phyloP scores from a whole-genome alignment of 2,888 invertebrate species.

The Phortica okadai region DNA sequence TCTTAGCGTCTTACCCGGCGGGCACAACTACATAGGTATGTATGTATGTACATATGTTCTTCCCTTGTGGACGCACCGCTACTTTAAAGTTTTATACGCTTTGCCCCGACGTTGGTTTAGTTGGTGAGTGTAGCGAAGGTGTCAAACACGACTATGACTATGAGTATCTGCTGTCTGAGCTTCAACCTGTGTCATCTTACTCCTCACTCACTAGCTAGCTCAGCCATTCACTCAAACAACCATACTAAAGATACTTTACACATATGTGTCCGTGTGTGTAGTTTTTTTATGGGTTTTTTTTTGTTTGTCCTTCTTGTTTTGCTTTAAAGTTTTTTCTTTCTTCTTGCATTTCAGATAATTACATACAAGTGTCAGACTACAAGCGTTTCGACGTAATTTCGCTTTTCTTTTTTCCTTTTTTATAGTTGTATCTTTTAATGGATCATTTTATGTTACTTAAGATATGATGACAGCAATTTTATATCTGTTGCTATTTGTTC shows the following conservation, averaged over 20 bases:
- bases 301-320: not conserved
- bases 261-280: too few relatives aligned
- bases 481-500: not conserved
- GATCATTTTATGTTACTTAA: conserved; percentile 14
- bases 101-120: too few relatives aligned
- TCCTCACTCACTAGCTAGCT: too few relatives aligned
- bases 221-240: too few relatives aligned
- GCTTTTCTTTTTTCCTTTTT: not conserved
- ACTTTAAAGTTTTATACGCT: too few relatives aligned
- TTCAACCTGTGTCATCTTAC: not conserved
- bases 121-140: not conserved
- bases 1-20: too few relatives aligned
- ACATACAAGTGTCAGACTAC: not conserved
- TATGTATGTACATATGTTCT: too few relatives aligned
- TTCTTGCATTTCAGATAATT: conserved; percentile 6
- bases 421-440: not conserved
- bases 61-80: too few relatives aligned
- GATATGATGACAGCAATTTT: conserved; percentile 4
- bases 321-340: not conserved
- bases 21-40: too few relatives aligned
- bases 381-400: not conserved
- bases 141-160: not conserved
- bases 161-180: not conserved
- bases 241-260: too few relatives aligned
- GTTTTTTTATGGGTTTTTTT: too few relatives aligned